Evolutionary conservation across 2,888 invertebrate species (phyloP).

Genomic region (Tyria jacobaeae): DNA sequence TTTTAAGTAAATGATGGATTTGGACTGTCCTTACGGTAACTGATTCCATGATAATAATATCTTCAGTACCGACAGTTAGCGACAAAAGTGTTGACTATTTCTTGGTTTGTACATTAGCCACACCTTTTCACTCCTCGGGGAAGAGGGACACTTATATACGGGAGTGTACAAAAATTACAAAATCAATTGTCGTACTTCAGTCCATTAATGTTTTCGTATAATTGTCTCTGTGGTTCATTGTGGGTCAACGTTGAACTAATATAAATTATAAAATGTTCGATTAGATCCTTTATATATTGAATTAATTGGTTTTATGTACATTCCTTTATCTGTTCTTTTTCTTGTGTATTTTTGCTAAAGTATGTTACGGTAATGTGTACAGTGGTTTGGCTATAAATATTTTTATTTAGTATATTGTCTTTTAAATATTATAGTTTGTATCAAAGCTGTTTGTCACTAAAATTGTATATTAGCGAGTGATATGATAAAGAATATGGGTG

Average conservation of each 20-base stretch:
- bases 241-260: constrained; percentile 33
- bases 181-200: constrained; percentile 22
- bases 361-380: constrained; percentile 25
- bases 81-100: background rate
- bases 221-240: constrained; percentile 31
- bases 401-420: constrained; percentile 35
- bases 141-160: too few relatives aligned
- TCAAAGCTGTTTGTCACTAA: constrained; percentile 9
- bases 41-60: background rate
- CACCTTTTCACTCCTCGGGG: too few relatives aligned
- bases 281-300: constrained; percentile 33
- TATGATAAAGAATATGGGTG: background rate
- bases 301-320: constrained; percentile 42
- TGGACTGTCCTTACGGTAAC: constrained; percentile 22
- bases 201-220: constrained; percentile 28
- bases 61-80: background rate
- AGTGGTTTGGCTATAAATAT: constrained; percentile 29
- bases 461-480: background rate
- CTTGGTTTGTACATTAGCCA: too few relatives aligned
- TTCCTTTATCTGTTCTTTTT: constrained; percentile 40
- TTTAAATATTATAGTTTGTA: constrained; percentile 32
- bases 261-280: constrained; percentile 25
- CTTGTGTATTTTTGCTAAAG: constrained; percentile 46
- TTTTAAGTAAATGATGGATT: constrained; percentile 24
- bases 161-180: background rate